Evolutionary conservation across 2,888 invertebrate genomes (phyloP), one percentile per base, ranked within the genome.

Genomic region (Plemyria rubiginata): DNA sequence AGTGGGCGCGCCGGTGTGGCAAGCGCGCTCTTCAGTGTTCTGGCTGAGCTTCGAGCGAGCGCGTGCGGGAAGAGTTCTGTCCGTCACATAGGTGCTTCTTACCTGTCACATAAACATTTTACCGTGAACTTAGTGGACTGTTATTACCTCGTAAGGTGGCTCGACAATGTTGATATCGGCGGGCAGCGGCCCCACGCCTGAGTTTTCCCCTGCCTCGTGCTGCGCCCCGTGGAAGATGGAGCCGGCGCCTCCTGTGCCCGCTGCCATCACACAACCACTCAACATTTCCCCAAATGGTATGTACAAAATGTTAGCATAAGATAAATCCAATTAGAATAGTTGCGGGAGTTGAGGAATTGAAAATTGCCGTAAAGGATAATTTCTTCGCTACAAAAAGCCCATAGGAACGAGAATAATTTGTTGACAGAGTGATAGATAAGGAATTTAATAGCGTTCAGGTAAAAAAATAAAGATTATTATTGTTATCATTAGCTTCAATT

Each of bases 161-260:
- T 80, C 86, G 85, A 90, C 88, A 84, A 95, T 95, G 95, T 94
- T 95, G 93, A 94, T 95, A 91, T 94, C 94, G 82, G 94, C 94
- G 94, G 90, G 93, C 90, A 89, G 92, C 90, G 90, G 93, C 87
- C 91, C 93, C 84, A 93, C 94, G 86, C 87, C 93, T 83, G 93
- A 93, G 82, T 93, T 92, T 79, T 93, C 93, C 86, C 88, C 94
- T 85, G 87, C 92, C 80, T 87, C 94, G 88, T 88, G 94, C 93
- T 88, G 94, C 93, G 87, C 93, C 78, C 84, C 92, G 90, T 94
- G 94, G 95, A 95, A 92, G 93, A 94, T 94, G 95, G 95, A 94
- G 82, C 94, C 93, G 77, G 94, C 81, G 82, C 94, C 88, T 71
- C 94, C 92, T 72, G 94, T 54, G 58, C 54, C 89, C 53, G 94